Percentiles rank a stretch among this genome's conserved stretches.
These are phyloP conservation scores for Monopterus albus DNA, from an alignment of 2,113 vertebrate species.

Conservation along the genomic window DNA sequence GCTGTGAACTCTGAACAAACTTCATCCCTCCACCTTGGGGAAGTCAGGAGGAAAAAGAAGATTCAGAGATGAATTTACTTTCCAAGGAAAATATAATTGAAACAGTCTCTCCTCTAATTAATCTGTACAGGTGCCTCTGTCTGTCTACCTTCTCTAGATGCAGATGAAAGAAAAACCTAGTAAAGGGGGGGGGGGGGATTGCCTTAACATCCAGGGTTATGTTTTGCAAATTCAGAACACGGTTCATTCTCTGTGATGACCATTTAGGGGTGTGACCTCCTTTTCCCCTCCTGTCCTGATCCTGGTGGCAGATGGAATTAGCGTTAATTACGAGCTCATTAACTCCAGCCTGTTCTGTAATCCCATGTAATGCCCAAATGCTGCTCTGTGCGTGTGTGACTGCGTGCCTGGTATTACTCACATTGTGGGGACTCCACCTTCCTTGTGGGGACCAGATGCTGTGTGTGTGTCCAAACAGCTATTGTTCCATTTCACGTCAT, in stretches of 20 bases:
- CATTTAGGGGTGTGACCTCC: slow-evolving; percentile 65
- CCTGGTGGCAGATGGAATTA: slow-evolving; percentile 78
- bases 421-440: too few relatives aligned
- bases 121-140: slow-evolving; percentile 16
- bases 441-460: neutral
- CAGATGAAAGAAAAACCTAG: neutral
- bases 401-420: neutral
- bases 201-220: too few relatives aligned
- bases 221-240: slow-evolving; percentile 49
- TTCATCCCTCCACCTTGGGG: slow-evolving; percentile 25
- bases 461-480: slow-evolving; percentile 22
- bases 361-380: slow-evolving; percentile 72
- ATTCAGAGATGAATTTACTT: slow-evolving; percentile 34
- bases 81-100: slow-evolving; percentile 10
- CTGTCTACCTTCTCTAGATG: slow-evolving; percentile 17
- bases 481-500: slow-evolving; percentile 30
- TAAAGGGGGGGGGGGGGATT: too few relatives aligned
- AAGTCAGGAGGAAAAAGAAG: slow-evolving; percentile 33
- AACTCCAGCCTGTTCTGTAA: slow-evolving; percentile 76
- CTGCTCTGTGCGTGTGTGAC: slow-evolving; percentile 41
- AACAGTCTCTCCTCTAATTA: neutral
- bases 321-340: slow-evolving; percentile 78
- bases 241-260: slow-evolving; percentile 53
- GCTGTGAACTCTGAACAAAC: slow-evolving; percentile 56
- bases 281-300: slow-evolving; percentile 46